Evolutionary conservation across 2,113 vertebrate genomes (phyloP).

Genomic region (Sterna hirundo): DNA sequence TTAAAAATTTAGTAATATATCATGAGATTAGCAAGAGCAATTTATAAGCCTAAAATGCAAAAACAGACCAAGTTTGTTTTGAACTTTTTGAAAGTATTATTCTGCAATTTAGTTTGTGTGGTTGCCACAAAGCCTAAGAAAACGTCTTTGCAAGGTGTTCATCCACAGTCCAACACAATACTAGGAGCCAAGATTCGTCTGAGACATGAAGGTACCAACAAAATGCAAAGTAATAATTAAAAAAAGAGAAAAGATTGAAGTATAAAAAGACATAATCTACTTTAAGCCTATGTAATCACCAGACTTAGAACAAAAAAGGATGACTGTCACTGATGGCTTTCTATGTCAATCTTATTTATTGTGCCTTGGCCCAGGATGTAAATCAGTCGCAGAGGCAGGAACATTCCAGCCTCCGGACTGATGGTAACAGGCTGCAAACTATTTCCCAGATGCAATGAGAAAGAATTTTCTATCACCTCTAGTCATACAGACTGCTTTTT

Average conservation of each 20-base stretch:
- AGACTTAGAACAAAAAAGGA: background rate
- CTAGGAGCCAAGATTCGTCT: background rate
- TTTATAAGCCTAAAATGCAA: background rate
- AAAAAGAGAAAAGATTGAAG: background rate
- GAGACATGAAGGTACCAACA: rapidly evolving
- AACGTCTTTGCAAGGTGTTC: background rate
- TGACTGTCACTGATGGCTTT: background rate
- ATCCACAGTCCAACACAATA: background rate
- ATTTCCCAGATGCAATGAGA: conserved; percentile 7
- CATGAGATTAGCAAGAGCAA: background rate
- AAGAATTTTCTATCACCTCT: background rate
- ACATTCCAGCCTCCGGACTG: background rate
- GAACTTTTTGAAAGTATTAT: background rate
- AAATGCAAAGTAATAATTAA: background rate
- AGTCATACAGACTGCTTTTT: conserved; percentile 9
- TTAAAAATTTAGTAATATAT: background rate
- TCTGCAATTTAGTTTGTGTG: background rate
- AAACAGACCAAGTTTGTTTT: background rate
- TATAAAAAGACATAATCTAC: background rate
- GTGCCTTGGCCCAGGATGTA: background rate
- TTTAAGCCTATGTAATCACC: background rate
- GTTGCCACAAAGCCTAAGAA: background rate
- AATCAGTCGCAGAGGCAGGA: background rate
- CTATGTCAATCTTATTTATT: background rate
- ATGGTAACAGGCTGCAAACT: background rate